These are phyloP conservation scores for Spatulosminthurus flaviceps DNA, from an alignment of 2,888 invertebrate species.

Conservation along the genomic window DNA sequence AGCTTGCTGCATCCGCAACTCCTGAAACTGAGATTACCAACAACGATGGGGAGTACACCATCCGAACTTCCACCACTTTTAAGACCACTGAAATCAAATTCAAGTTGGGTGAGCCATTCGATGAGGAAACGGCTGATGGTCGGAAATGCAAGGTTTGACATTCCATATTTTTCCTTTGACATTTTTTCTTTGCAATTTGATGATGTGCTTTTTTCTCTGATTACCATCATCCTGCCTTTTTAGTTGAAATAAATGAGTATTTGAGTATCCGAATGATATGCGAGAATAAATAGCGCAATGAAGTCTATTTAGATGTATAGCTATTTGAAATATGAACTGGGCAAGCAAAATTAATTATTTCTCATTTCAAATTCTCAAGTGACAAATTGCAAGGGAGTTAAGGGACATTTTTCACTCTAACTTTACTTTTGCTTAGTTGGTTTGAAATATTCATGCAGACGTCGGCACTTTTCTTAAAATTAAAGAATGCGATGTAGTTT, in stretches of 20 bases:
- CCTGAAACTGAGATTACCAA: constrained; percentile 67
- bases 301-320: no score
- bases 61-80: constrained; percentile 68
- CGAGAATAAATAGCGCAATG: no score
- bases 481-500: neutral
- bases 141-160: constrained; percentile 66
- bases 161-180: no score
- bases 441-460: neutral
- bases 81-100: constrained; percentile 67
- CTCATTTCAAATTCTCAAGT: no score
- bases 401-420: no score
- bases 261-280: no score
- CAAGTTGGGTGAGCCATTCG: constrained; percentile 67
- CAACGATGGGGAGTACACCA: constrained; percentile 65
- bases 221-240: no score
- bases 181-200: neutral
- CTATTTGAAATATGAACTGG: no score
- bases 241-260: no score
- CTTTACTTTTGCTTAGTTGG: neutral
- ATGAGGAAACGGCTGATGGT: constrained; percentile 67
- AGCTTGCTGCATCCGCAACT: constrained; percentile 64
- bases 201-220: neutral
- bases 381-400: no score
- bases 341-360: no score
- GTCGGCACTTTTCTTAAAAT: neutral